Evolutionary conservation across 2,113 vertebrate genomes (phyloP).

Genomic region (Xenopus laevis): DNA sequence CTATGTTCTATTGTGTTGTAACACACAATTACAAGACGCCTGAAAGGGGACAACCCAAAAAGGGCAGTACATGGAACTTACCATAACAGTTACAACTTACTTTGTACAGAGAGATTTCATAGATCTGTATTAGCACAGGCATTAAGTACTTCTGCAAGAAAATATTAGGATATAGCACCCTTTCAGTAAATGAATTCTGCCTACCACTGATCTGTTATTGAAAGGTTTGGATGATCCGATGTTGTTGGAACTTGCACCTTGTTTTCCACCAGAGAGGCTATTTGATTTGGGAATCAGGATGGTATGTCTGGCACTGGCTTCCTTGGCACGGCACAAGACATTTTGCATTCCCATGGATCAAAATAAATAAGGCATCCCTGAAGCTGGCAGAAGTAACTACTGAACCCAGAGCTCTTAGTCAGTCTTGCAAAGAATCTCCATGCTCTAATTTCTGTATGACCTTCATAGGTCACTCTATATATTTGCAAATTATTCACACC

Average conservation of each 20-base stretch:
- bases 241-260: constrained; percentile 1
- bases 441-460: constrained; percentile 1
- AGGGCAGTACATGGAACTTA: too few relatives aligned
- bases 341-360: constrained; percentile 13
- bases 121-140: too few relatives aligned
- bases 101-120: too few relatives aligned
- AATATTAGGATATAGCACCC: too few relatives aligned
- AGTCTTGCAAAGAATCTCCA: neutral
- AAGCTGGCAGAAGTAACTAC: neutral
- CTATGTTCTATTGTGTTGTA: too few relatives aligned
- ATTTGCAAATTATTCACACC: too few relatives aligned
- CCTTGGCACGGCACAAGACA: constrained; percentile 14
- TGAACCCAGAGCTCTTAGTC: neutral
- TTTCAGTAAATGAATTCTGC: too few relatives aligned
- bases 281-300: constrained; percentile 18
- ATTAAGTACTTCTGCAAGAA: too few relatives aligned
- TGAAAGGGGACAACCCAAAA: too few relatives aligned
- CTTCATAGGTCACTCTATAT: constrained; percentile 6
- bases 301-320: constrained; percentile 5
- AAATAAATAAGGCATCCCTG: constrained; percentile 7
- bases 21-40: too few relatives aligned
- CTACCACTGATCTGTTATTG: neutral
- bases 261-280: neutral
- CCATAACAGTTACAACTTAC: too few relatives aligned
- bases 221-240: neutral